Conservation (phyloP, 2,113 vertebrate species). For the Lepidothrix coronata region DNA sequence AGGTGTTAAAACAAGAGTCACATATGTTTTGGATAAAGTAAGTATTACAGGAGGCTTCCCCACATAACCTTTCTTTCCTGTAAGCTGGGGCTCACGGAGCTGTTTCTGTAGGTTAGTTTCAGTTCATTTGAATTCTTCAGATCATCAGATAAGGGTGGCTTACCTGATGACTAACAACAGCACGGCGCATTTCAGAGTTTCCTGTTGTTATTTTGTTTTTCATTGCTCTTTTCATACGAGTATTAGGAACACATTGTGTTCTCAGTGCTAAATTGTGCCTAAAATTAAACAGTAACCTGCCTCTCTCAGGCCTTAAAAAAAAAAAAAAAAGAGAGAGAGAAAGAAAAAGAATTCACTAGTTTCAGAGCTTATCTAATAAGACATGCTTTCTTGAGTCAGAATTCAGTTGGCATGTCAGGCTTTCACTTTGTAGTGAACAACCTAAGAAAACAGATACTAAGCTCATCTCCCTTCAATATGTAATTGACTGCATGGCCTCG, state of each 20-base stretch:
- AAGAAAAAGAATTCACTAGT: background rate
- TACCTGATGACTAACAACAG: background rate
- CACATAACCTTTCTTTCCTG: background rate
- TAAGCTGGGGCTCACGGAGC: background rate
- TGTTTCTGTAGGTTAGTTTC: background rate
- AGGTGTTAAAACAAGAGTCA: slow-evolving; percentile 57
- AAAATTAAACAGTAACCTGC: background rate
- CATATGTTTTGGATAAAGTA: slow-evolving; percentile 55
- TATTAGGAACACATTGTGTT: background rate
- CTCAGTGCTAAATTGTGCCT: background rate
- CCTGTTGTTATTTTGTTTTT: background rate
- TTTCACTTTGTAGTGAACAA: background rate
- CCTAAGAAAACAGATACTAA: background rate
- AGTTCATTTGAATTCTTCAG: slow-evolving; percentile 7
- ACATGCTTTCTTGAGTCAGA: background rate
- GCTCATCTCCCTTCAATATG: background rate
- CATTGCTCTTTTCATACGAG: background rate
- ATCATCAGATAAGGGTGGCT: background rate
- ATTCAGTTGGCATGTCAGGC: background rate
- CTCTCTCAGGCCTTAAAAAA: rapidly evolving
- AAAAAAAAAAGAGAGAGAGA: too few species aligned
- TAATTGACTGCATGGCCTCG: background rate
- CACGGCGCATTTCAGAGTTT: background rate
- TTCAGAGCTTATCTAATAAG: background rate
- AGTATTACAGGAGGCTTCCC: background rate